Base-by-base conservation (phyloP, 30 jellyfish, hydroid and myxozoan species). In the Morbakka virulenta region DNA sequence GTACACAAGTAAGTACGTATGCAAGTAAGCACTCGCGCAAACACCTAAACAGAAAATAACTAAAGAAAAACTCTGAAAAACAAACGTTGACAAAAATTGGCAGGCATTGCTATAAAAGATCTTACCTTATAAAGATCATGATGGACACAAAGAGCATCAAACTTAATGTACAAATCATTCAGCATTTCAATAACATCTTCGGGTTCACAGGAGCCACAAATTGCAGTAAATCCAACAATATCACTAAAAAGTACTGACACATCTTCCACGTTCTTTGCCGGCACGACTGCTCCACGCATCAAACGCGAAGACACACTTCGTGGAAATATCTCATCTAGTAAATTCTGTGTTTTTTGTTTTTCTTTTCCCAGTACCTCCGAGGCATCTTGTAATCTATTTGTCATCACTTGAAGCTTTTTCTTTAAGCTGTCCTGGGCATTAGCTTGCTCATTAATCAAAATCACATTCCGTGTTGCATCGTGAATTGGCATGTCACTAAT, bases 391-490 rank as follows among this genome's bases (percentile, higher is more conserved):
- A 77, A 53, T 32, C 88, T 83, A 64, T 77, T 77, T 2, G 88
- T 77, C 26, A 77, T 49, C 2, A 77, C 71, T 35, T 77, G 85
- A 32, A 77, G 77, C 41, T 77, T 83, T 35, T 47, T 28, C 48
- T 77, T 77, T 23, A 64, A 64, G 48, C 24, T 64, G 24, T 77
- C 88, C 27, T 62, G 86, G 20, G 20, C 86, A 51, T 77, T 72
- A 11, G 32, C 50, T 24, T 64, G 88, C 34, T 77, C 88, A 28
- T 57, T 64, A n/a, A 77, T 84, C 41, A 77, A 28, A 27, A 77
- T 62, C 32, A 77, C 87, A 34, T 77, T 84, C 1, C 88, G 88
- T 4, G 88, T 77, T 13, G 86, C 88, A 64, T 77, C 88, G 30
- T 77, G 88, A 22, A 77, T 25, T 11, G 88, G 88, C 22, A 77